Evolutionary conservation across 2,888 invertebrate species (phyloP).

Genomic region (Apodemia mormo): DNA sequence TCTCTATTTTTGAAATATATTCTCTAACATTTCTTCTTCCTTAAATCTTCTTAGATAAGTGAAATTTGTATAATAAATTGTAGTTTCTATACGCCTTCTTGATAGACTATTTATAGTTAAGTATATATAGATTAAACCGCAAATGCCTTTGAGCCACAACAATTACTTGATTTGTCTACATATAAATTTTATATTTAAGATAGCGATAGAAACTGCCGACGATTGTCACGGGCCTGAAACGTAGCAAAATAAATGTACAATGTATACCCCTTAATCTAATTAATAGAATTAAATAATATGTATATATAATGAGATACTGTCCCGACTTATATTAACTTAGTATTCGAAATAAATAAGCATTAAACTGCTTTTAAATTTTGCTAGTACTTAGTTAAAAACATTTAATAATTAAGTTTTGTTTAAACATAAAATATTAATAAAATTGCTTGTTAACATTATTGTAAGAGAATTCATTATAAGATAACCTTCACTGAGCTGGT

Average conservation of each 20-base stretch:
- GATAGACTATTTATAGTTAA: not conserved
- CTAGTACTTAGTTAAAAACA: no score
- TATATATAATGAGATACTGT: not conserved
- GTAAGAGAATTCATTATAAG: no score
- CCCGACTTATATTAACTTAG: conserved; percentile 8
- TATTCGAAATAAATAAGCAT: no score
- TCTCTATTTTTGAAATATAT: not conserved
- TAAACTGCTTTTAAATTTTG: no score
- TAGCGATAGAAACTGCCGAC: conserved; percentile 6
- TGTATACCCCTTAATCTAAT: not conserved
- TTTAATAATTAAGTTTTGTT: no score
- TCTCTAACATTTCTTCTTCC: not conserved
- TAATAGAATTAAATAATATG: not conserved
- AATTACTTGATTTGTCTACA: not conserved
- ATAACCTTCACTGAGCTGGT: no score
- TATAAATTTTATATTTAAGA: conserved; percentile 2
- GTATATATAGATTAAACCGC: not conserved
- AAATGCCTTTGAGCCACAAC: conserved; percentile 12
- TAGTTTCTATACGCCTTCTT: not conserved
- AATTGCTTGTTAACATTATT: no score
- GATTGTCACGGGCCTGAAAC: not conserved
- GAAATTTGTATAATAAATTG: not conserved
- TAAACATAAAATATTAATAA: no score
- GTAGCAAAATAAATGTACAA: not conserved
- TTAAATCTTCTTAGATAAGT: no score